These are phyloP conservation scores for Mesoclemmys tuberculata DNA, from an alignment of 2,113 vertebrate species.

Conservation along the genomic window DNA sequence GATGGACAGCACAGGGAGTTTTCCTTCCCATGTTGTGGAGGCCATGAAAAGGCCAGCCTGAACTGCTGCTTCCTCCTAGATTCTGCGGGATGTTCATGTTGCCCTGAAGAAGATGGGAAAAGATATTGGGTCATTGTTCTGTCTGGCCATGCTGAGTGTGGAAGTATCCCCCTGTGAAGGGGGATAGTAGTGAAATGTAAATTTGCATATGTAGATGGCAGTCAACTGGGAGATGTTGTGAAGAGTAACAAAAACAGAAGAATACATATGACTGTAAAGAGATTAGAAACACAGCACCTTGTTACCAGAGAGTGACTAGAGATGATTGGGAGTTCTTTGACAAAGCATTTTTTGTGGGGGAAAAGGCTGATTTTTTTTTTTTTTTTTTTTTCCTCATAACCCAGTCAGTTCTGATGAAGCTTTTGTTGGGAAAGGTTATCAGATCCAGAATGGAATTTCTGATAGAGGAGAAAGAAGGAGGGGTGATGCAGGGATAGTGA, in stretches of 20 bases:
- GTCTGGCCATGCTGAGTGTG: not conserved
- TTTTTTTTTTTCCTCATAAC: too few species aligned
- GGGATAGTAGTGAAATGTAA: not conserved
- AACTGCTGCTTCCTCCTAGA: not conserved
- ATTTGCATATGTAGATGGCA: not conserved
- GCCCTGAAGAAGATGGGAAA: not conserved
- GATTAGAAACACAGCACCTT: not conserved
- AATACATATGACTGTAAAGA: not conserved
- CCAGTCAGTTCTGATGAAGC: not conserved
- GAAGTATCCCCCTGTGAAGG: not conserved
- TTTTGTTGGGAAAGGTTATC: not conserved
- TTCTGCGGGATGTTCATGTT: not conserved
- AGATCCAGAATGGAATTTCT: not conserved
- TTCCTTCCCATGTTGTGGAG: not conserved
- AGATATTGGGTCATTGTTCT: not conserved
- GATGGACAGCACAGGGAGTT: not conserved
- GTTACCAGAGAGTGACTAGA: not conserved
- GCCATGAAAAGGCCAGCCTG: not conserved
- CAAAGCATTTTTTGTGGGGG: not conserved
- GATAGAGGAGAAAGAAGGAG: not conserved
- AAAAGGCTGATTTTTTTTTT: not conserved
- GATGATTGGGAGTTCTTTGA: not conserved
- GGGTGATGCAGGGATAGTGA: not conserved
- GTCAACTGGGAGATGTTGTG: not conserved
- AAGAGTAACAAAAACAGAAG: not conserved